These are phyloP conservation scores for Tinea trinotella DNA, from an alignment of 2,888 invertebrate species.

Conservation along the genomic window DNA sequence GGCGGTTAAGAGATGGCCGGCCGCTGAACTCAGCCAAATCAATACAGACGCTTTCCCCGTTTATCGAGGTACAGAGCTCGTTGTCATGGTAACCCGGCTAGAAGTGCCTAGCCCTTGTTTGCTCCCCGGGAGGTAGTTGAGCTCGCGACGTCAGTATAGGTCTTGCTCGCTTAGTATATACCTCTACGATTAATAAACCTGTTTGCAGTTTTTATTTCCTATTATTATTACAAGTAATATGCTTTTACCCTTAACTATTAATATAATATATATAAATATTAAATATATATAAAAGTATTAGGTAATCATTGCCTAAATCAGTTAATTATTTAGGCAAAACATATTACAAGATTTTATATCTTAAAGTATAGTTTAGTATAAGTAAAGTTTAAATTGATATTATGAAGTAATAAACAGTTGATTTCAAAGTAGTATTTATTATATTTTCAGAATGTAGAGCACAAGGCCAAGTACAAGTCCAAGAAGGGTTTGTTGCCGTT, in stretches of 20 bases:
- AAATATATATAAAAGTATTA: no score
- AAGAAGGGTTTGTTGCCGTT: slow-evolving; percentile 96
- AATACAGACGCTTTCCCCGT: slow-evolving; percentile 72
- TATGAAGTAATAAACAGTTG: no score
- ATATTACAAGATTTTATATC: no score
- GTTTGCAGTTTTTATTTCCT: no score
- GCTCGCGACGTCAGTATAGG: neutral
- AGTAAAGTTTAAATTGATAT: no score
- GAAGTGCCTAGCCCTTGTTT: slow-evolving; percentile 28
- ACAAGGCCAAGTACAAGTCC: slow-evolving; percentile 93
- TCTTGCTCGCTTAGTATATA: neutral
- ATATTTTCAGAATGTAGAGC: slow-evolving; percentile 89
- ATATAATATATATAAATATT: no score
- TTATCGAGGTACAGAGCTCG: slow-evolving; percentile 51
- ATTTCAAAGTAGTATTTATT: neutral
- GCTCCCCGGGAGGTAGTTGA: slow-evolving; percentile 3
- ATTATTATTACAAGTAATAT: no score
- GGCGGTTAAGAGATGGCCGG: slow-evolving; percentile 30
- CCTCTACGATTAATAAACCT: neutral
- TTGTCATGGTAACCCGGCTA: slow-evolving; percentile 57
- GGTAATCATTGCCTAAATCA: no score
- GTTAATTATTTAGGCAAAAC: no score
- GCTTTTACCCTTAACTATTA: no score
- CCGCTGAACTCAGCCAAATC: slow-evolving; percentile 69
- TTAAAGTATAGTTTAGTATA: no score